These are phyloP conservation scores for Leucoraja ocellata DNA, from an alignment of 2,797 vertebrate species.

Conservation along the genomic window DNA sequence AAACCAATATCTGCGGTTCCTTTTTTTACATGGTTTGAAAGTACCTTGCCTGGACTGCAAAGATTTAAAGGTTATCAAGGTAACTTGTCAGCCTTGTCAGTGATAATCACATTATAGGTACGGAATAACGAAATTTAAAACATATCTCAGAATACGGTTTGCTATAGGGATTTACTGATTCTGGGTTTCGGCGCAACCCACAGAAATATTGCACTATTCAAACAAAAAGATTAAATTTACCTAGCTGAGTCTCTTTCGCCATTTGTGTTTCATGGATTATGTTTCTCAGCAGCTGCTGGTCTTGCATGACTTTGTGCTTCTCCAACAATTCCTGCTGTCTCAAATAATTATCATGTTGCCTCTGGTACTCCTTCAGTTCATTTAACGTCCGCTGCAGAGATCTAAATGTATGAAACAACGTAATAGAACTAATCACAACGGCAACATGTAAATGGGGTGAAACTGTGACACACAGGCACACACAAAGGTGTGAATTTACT, in stretches of 20 bases:
- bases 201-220: background rate
- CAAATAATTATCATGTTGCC: conserved; percentile 96
- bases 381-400: conserved; percentile 94
- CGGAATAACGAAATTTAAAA: no score
- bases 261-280: conserved; percentile 99
- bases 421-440: background rate
- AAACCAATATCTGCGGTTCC: no score
- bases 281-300: conserved; percentile 90
- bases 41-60: no score
- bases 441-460: background rate
- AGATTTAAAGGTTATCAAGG: no score
- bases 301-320: conserved; percentile 93
- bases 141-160: no score
- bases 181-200: background rate
- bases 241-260: conserved; percentile 95
- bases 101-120: no score
- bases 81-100: no score
- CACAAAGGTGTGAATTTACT: background rate
- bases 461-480: background rate
- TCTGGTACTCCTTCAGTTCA: conserved; percentile 96
- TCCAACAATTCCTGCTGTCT: conserved; percentile 91
- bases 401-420: conserved; percentile 52
- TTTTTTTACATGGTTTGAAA: no score
- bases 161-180: no score
- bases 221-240: conserved; percentile 53